Base-by-base conservation (phyloP, 2,888 invertebrate genomes). In the Phragmatobia fuliginosa region DNA sequence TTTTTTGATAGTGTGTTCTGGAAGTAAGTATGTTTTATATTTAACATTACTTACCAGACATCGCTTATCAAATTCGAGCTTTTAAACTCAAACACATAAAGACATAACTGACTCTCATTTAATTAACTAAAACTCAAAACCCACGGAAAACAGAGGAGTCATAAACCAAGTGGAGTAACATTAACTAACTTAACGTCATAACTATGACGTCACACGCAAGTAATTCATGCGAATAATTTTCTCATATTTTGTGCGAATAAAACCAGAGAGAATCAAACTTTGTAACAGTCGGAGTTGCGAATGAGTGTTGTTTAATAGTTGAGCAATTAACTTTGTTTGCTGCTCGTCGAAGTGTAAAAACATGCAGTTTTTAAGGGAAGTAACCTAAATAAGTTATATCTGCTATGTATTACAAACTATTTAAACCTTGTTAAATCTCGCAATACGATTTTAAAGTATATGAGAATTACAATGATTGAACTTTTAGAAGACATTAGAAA, bases 161-260 rank as follows among this genome's bases (percentile, higher is more conserved):
- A 5, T 36, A 58, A 31, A 58, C 38, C 38, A 58, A 59, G 59
- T 32, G n/a, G 7, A 52, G 33, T 14, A 52, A 67, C 52, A 38
- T 52, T n/a, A 62, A 52, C n/a, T 62, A 41, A 60, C 58, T 52
- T 36, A 21, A 62, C 66, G 70, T 59, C 62, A 58, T 62, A 65
- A 67, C 49, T 67, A 21, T 67, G 36, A 64, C 64, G 59, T 60
- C 64, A 49, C 38, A 60, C 45, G 58, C 62, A n/a, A 60, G 36
- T 60, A 10, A 36, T 61, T 65, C 56, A 38, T 31, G 52, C 31
- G 36, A 32, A 56, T 41, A 59, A 61, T 67, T 61, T 36, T 62
- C 61, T 56, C 41, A 49, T 68, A 58, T 68, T 38, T 52, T 52
- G 3, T 28, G 33, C 28, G 67, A 38, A 56, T 45, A 61, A 62